phyloP scores from a whole-genome alignment of 2,113 vertebrate genomes.

The Azemiops feae region DNA sequence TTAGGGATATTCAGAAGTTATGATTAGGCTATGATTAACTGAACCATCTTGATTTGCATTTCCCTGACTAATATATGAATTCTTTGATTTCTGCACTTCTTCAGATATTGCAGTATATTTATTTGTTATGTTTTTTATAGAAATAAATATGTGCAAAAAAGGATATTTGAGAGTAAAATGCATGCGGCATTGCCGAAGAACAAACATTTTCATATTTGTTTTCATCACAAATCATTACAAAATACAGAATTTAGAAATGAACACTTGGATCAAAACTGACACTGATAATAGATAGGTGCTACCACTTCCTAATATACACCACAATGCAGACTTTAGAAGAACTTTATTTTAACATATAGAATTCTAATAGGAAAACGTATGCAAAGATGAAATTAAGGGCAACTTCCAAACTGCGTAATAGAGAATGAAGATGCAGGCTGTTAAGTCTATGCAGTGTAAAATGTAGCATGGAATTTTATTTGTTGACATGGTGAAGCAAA shows the following conservation, averaged over 20 bases:
- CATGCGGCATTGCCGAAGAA: background rate
- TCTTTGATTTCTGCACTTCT: background rate
- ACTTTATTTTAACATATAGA: background rate
- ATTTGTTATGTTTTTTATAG: background rate
- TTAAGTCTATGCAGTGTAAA: background rate
- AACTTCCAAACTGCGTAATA: background rate
- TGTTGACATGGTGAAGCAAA: constrained; percentile 8
- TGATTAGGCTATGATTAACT: background rate
- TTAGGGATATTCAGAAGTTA: background rate
- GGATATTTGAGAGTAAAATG: background rate
- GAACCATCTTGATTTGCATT: background rate
- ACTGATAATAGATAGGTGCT: background rate
- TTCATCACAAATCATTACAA: background rate
- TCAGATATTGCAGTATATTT: background rate
- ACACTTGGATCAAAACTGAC: background rate
- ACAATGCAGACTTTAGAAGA: background rate
- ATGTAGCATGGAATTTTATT: rapidly evolving
- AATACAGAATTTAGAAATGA: background rate
- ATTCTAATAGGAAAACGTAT: background rate
- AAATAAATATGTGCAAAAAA: background rate
- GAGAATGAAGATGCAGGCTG: background rate
- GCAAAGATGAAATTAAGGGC: background rate
- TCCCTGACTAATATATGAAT: background rate
- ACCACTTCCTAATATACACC: background rate
- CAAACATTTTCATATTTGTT: background rate